A percentile compares a stretch with the other conserved stretches of the same genome.
These are phyloP conservation scores for Ophion obscuratus DNA, from an alignment of 2,888 invertebrate species.

Conservation along the genomic window DNA sequence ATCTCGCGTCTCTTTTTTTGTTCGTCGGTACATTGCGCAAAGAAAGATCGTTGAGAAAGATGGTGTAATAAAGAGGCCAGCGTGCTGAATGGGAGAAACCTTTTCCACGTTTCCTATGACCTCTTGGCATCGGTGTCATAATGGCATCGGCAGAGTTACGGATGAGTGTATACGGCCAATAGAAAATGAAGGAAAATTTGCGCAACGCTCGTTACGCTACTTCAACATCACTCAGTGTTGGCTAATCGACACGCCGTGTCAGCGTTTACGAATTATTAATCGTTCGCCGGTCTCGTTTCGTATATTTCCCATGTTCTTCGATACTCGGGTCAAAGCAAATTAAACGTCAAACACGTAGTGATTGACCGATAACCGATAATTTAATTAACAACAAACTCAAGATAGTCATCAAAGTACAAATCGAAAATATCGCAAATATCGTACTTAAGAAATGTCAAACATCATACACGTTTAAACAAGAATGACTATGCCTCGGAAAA, in stretches of 20 bases:
- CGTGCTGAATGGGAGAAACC: conserved; percentile 47
- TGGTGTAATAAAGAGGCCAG: conserved; percentile 51
- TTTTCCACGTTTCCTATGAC: conserved; percentile 63
- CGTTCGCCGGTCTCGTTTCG: conserved; percentile 43
- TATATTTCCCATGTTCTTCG: background rate
- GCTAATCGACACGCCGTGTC: conserved; percentile 57
- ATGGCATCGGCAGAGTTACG: conserved; percentile 33
- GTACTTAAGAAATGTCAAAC: background rate
- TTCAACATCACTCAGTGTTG: conserved; percentile 49
- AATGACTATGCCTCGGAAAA: background rate
- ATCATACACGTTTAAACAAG: background rate
- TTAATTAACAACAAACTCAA: background rate
- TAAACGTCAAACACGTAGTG: background rate
- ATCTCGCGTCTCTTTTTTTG: conserved; percentile 38
- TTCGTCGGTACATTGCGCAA: conserved; percentile 48
- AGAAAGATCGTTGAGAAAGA: conserved; percentile 53
- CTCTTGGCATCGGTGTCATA: conserved; percentile 40
- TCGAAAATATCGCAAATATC: background rate
- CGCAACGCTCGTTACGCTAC: conserved; percentile 60
- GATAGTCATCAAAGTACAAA: background rate
- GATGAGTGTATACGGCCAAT: conserved; percentile 25
- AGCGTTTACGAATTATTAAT: conserved; percentile 46
- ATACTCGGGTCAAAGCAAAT: background rate
- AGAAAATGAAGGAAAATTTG: conserved; percentile 46
- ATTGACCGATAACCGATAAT: background rate